Base-by-base conservation (phyloP, 2,113 vertebrate genomes). In the Nymphicus hollandicus region DNA sequence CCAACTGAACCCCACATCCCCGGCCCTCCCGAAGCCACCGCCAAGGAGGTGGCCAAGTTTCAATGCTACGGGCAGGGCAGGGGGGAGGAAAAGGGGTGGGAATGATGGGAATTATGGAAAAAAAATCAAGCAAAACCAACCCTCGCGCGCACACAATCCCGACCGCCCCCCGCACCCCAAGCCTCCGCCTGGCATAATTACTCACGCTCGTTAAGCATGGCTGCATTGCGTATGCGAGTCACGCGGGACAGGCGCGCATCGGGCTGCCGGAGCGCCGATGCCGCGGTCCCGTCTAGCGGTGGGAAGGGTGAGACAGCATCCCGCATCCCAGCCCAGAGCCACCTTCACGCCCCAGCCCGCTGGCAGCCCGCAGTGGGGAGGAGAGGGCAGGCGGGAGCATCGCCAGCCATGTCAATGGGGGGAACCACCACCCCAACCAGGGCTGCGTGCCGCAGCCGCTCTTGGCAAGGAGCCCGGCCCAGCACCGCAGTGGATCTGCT, bases 171-270 rank as follows among this genome's bases (percentile, higher is more conserved):
- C 88, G 17, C 49, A 15, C 11, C 90, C 88, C 55, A 86, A 55
- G 63, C 94, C 92, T 94, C 89, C 11, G 63, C 97, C 98, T 98
- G 96, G 97, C 95, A 96, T 97, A 97, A 98, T 98, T 98, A 98
- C 98, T 98, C 97, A 98, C 97, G 66, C 94, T 97, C 95, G 97
- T 97, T 97, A 97, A 96, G 96, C 93, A 68, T 64, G 96, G 96
- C 96, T 91, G 97, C n/a, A 86, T 91, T 90, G 95, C 64, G 90
- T 82, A 95, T 88, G 86, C n/a, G 39, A 89, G 95, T 93, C 89
- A 91, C 83, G 24, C 23, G 78, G 96, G 88, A 70, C 71, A 27
- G 88, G 92, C 39, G 56, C 43, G 85, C 92, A 74, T 95, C 91
- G 78, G 94, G 90, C 94, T 92, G 95, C 96, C 25, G 78, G 91